Percentiles rank a stretch among this genome's conserved stretches.
phyloP scores from a whole-genome alignment of 2,888 invertebrate species.

The Sycophila texana region DNA sequence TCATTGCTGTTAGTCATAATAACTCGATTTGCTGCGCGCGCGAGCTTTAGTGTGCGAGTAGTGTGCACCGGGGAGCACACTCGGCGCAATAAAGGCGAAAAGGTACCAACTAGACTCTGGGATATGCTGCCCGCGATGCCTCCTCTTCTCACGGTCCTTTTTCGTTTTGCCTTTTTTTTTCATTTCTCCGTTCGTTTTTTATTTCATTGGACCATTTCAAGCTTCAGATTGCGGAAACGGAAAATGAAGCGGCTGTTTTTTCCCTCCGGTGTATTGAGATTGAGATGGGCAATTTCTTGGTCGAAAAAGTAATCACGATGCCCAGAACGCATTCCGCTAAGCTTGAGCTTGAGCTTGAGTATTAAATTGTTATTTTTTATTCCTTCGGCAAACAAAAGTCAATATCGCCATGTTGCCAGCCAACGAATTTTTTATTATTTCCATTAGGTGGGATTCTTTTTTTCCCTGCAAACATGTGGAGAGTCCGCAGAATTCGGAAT shows the following conservation, averaged over 20 bases:
- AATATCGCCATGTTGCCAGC: no score
- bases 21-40: conserved; percentile 51
- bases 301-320: background rate
- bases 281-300: background rate
- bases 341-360: background rate
- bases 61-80: conserved; percentile 10
- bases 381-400: background rate
- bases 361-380: background rate
- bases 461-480: no score
- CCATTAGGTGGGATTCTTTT: no score
- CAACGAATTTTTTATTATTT: no score
- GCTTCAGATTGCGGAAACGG: conserved; percentile 10
- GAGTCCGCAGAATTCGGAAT: no score
- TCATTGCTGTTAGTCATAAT: conserved; percentile 52
- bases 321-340: background rate
- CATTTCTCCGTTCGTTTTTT: background rate
- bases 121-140: no score
- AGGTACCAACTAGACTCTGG: background rate
- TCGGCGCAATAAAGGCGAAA: conserved; percentile 31
- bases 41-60: background rate
- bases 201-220: background rate
- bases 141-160: background rate
- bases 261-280: background rate
- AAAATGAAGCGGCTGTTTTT: conserved; percentile 14
- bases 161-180: conserved; percentile 2